Evolutionary conservation across 2,888 invertebrate genomes (phyloP), one percentile per base, ranked within the genome.

Genomic region (Pheosia gnoma): DNA sequence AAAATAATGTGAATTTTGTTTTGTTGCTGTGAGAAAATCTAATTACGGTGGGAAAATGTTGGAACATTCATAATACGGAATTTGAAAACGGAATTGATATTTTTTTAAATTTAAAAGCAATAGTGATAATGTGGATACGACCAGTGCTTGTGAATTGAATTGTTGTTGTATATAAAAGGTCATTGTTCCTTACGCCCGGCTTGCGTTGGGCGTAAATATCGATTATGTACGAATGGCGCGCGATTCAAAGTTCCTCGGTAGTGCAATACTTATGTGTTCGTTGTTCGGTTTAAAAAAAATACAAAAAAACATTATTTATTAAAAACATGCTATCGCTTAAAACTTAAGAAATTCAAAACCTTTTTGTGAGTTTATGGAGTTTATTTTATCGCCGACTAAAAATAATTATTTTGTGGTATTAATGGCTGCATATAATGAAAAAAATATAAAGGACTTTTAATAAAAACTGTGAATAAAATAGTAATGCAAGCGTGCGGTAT

Each of bases 401-500:
- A 25, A 25, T 25, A 25, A 25, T 25, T 25, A 25, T 25, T 25
- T 25, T 25, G 25, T 25, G 2, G 25, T 25, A 25, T 25, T 25
- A 25, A n/a, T 47, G n/a, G 11, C 45, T 43, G 43, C 4, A 43
- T 25, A 43, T 43, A 1, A 43, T 43, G 43, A 9, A 6, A 57
- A 56, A 59, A 58, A 57, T 45, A 11, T 13, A 37, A 47, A 57
- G 57, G 52, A 70, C 66, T 59, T 37, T 39, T 13, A 38, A 38
- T 13, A 1, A 0, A 0, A 57, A 52, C 6, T 56, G 49, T 49
- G n/a, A 49, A 5, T n/a, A 25, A n/a, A 63, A 59, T 79, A 73
- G 82, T 80, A 74, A 95, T 95, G 95, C 94, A 94, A 87, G 93
- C 94, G 66, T 94, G 94, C 80, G 94, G 94, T 76, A 93, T 95